Percentiles rank a stretch among this genome's conserved stretches.
These are phyloP conservation scores for Glossophaga mutica DNA, from an alignment of 2,797 vertebrate genomes.

Conservation along the genomic window DNA sequence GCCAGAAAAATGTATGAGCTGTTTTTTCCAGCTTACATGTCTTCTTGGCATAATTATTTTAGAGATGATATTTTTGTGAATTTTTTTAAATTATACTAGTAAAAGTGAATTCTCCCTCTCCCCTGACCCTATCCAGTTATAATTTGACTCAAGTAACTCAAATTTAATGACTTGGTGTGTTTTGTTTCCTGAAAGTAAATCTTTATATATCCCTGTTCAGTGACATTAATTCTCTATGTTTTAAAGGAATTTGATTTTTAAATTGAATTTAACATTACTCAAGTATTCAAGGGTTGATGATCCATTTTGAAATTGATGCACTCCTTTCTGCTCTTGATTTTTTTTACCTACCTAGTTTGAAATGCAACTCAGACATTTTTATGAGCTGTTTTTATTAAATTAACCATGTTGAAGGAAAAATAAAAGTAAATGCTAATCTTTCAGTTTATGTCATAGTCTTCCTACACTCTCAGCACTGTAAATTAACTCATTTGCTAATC, in stretches of 20 bases:
- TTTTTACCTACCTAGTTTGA: background rate
- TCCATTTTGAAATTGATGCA: background rate
- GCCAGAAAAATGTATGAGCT: background rate
- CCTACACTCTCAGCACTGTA: background rate
- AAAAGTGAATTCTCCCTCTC: background rate
- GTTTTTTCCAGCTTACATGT: background rate
- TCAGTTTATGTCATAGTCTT: constrained; percentile 16
- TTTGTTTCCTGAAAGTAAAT: constrained; percentile 47
- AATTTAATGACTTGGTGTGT: background rate
- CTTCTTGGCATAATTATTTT: constrained; percentile 1
- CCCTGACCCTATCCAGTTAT: background rate
- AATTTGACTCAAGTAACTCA: constrained; percentile 15
- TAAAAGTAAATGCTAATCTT: constrained; percentile 22
- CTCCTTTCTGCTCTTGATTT: background rate
- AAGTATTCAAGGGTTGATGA: constrained; percentile 18
- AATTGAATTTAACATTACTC: background rate
- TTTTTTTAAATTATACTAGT: background rate
- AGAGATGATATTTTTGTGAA: background rate
- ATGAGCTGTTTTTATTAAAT: constrained; percentile 41
- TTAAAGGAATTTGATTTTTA: constrained; percentile 38
- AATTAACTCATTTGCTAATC: background rate
- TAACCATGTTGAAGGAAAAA: background rate
- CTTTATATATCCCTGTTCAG: background rate
- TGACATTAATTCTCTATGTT: background rate
- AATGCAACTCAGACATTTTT: background rate